Evolutionary conservation across 1,140 invertebrate genomes (phyloP).

Genomic region (Diploscapter pachys): DNA sequence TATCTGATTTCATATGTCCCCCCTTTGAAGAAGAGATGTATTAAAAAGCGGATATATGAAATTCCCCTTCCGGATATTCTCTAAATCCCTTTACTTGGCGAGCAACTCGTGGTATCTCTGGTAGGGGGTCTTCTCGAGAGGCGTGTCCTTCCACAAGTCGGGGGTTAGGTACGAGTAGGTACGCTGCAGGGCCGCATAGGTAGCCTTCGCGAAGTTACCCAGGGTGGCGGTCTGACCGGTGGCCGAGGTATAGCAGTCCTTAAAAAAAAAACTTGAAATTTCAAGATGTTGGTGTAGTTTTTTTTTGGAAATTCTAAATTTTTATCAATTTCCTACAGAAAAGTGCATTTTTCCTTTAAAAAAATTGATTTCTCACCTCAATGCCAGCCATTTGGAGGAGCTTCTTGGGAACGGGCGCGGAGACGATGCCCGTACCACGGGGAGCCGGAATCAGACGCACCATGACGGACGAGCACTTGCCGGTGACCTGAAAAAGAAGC

Average conservation of each 20-base stretch:
- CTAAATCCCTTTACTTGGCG: not conserved
- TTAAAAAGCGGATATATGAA: too few species aligned
- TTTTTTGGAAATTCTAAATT: too few species aligned
- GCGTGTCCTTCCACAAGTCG: constrained; percentile 79
- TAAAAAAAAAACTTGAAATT: too few species aligned
- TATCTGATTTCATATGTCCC: too few species aligned
- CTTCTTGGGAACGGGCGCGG: constrained; percentile 97
- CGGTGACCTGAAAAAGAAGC: constrained; percentile 70
- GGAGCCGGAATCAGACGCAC: constrained; percentile 94
- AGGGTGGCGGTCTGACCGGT: constrained; percentile 87
- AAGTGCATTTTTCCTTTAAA: too few species aligned
- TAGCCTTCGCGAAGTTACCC: constrained; percentile 98
- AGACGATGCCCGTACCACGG: constrained; percentile 98
- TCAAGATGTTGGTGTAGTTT: too few species aligned
- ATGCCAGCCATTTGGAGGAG: constrained; percentile 91
- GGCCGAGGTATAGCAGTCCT: constrained; percentile 93
- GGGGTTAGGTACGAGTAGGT: constrained; percentile 97
- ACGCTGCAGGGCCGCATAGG: constrained; percentile 95
- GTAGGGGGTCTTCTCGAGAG: constrained; percentile 63
- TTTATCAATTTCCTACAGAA: too few species aligned
- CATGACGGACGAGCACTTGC: constrained; percentile 96
- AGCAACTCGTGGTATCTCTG: constrained; percentile 61
- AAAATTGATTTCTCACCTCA: constrained; percentile 57
- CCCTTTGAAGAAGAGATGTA: too few species aligned
- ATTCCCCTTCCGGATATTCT: too few species aligned